Percentiles rank a stretch among this genome's conserved stretches.
These are phyloP conservation scores for Triplophysa tibetana DNA, from an alignment of 2,113 vertebrate genomes.

Conservation along the genomic window DNA sequence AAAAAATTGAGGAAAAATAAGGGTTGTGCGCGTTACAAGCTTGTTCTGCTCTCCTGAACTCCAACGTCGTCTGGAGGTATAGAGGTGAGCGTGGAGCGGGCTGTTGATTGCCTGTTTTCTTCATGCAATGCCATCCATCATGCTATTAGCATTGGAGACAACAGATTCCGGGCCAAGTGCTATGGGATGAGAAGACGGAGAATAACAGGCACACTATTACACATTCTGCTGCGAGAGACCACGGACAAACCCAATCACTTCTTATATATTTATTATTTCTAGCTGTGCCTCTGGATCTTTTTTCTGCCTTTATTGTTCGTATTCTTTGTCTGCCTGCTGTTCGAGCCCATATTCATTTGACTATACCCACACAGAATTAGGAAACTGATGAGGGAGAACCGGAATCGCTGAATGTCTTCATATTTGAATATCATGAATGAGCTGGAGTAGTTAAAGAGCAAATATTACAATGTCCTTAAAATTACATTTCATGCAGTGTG, in stretches of 20 bases:
- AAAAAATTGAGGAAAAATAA: constrained; percentile 40
- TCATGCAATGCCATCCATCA: constrained; percentile 58
- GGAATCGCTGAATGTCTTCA: not conserved
- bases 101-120: constrained; percentile 54
- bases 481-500: too few relatives aligned
- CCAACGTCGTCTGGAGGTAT: constrained; percentile 44
- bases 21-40: constrained; percentile 32
- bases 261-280: constrained; percentile 36
- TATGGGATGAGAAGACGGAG: constrained; percentile 45
- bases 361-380: not conserved
- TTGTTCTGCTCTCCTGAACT: constrained; percentile 51
- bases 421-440: not conserved
- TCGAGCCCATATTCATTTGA: not conserved
- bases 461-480: too few relatives aligned
- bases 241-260: constrained; percentile 55
- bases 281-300: not conserved
- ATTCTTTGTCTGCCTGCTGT: not conserved
- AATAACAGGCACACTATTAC: constrained; percentile 42
- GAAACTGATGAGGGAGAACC: not conserved
- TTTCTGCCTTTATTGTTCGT: not conserved
- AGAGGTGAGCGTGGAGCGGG: constrained; percentile 46
- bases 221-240: constrained; percentile 46
- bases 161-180: constrained; percentile 45
- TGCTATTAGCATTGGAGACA: constrained; percentile 55
- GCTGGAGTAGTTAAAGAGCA: too few relatives aligned